A percentile compares a stretch with the other conserved stretches of the same genome.
Conservation (phyloP, 2,888 invertebrate species). For the Blera fallax region DNA sequence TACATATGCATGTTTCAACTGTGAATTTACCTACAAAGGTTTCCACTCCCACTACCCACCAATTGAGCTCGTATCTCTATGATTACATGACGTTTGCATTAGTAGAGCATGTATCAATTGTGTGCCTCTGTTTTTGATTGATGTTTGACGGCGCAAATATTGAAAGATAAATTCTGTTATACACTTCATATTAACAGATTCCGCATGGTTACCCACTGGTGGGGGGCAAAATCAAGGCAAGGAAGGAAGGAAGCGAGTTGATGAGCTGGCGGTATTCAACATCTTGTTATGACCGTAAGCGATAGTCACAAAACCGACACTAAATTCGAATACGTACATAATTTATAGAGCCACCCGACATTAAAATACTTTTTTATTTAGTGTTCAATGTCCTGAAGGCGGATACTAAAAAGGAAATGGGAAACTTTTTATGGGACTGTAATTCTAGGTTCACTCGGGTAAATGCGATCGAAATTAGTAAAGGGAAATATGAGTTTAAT, state of each 20-base stretch:
- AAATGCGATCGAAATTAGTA: too few relatives aligned
- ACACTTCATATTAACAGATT: background rate
- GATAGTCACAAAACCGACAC: too few relatives aligned
- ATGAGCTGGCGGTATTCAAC: background rate
- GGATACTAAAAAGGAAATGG: too few relatives aligned
- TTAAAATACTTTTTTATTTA: too few relatives aligned
- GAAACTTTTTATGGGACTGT: too few relatives aligned
- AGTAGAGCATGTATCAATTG: slow-evolving; percentile 13
- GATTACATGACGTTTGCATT: slow-evolving; percentile 48
- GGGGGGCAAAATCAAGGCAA: background rate
- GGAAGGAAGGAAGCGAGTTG: background rate
- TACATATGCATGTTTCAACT: background rate
- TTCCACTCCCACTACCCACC: background rate
- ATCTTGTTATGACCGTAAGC: background rate
- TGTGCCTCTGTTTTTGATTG: slow-evolving; percentile 46
- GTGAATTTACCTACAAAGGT: background rate
- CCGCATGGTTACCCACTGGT: background rate
- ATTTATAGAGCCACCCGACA: too few relatives aligned
- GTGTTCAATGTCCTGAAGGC: too few relatives aligned
- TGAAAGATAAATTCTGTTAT: slow-evolving; percentile 13
- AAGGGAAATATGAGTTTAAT: too few relatives aligned
- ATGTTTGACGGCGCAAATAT: slow-evolving; percentile 46
- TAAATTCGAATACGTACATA: too few relatives aligned
- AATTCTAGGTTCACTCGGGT: too few relatives aligned
- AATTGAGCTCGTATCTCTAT: background rate